Evolutionary conservation across 35 echinoderm and acorn worm species (phyloP).

Genomic region (Patiria miniata): DNA sequence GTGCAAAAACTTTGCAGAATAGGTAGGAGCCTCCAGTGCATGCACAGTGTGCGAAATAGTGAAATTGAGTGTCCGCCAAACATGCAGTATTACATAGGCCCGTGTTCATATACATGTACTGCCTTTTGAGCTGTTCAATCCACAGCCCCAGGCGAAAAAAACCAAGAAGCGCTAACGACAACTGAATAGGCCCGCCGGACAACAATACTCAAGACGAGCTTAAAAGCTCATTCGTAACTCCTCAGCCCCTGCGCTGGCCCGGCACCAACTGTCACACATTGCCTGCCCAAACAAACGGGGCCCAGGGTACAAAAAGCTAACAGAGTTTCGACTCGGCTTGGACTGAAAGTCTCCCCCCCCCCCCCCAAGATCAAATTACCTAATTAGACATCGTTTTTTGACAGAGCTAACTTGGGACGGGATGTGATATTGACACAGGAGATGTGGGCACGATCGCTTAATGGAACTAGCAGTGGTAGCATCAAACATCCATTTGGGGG

Average conservation of each 20-base stretch:
- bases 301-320: neutral
- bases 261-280: slow-evolving; percentile 16
- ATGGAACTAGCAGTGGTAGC: too few relatives aligned
- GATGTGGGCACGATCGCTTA: neutral
- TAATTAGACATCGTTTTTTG: neutral
- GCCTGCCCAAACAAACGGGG: slow-evolving; percentile 17
- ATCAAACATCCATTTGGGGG: neutral
- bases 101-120: too few relatives aligned
- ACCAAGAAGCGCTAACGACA: neutral
- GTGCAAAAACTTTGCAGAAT: too few relatives aligned
- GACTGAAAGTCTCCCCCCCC: neutral
- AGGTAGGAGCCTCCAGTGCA: too few relatives aligned
- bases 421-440: neutral
- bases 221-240: slow-evolving; percentile 21
- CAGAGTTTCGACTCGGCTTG: neutral
- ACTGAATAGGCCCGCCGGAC: neutral
- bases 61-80: too few relatives aligned
- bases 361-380: slow-evolving; percentile 19
- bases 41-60: too few relatives aligned
- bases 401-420: neutral
- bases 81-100: too few relatives aligned
- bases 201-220: slow-evolving; percentile 7
- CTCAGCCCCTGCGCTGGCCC: neutral
- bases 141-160: neutral
- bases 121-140: neutral